phyloP scores from a whole-genome alignment of 2,113 vertebrate genomes.

The Lonchura striata region DNA sequence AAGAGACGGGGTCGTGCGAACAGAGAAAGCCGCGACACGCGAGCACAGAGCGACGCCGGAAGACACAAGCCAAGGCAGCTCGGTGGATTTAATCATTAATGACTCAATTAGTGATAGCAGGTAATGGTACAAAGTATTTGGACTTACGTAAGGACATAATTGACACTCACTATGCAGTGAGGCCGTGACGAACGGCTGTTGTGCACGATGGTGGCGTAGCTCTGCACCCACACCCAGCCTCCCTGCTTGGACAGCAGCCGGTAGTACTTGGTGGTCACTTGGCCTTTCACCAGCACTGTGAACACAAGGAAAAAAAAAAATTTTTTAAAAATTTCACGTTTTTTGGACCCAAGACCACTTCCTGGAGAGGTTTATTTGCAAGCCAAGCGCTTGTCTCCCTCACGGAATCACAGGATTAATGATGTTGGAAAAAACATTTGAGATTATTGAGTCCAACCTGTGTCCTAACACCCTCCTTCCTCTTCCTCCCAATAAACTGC shows the following conservation, averaged over 20 bases:
- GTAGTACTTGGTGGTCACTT: conserved; percentile 95
- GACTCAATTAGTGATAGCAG: neutral
- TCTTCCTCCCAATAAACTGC: neutral
- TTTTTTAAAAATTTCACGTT: fast-evolving
- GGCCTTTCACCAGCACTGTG: conserved; percentile 91
- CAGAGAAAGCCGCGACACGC: neutral
- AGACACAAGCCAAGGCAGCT: neutral
- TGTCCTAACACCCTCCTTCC: neutral
- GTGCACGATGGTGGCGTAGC: conserved; percentile 93
- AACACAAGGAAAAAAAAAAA: conserved; percentile 1
- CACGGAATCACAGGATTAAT: fast-evolving
- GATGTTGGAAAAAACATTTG: neutral
- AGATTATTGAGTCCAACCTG: neutral
- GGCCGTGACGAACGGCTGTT: conserved; percentile 94
- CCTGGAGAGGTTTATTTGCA: neutral
- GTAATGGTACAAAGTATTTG: conserved; percentile 59
- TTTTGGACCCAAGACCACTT: neutral
- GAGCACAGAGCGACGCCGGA: neutral
- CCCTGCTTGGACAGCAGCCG: conserved; percentile 89
- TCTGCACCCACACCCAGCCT: conserved; percentile 97
- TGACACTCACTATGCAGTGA: conserved; percentile 97
- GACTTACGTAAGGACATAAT: conserved; percentile 98
- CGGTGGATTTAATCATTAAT: neutral
- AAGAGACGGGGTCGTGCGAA: fast-evolving
- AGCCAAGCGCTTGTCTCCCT: neutral